Evolutionary conservation across 2,888 invertebrate species (phyloP), one percentile per base, ranked within the genome.

Genomic region (Hypselothyrea guttata): DNA sequence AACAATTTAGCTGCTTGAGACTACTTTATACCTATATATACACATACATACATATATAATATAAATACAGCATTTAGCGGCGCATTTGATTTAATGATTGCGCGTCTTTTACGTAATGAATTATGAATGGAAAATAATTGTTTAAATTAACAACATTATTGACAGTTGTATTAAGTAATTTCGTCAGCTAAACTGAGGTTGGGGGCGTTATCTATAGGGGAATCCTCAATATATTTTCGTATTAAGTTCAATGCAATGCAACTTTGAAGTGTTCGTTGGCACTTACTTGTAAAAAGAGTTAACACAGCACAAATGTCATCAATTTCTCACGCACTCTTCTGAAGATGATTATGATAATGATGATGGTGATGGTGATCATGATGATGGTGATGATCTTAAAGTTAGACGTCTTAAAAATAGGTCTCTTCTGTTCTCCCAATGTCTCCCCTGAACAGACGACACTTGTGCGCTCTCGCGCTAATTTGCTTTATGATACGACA

Each of bases 401-500:
- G n/a, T n/a, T 11, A n/a, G 27, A 27, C 33, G 45, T 55, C 42
- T 64, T 71, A 72, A 52, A 71, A 71, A 71, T 71, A 71, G 69
- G 51, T 18, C 30, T 13, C 5, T 35, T 11, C 16, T 48, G 34
- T 35, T 51, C 64, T 56, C 48, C 45, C 49, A 51, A 38, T 38
- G 33, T 38, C 34, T 35, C 59, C 59, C 47, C 22, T 49, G 5
- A n/a, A 28, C 35, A n/a, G 27, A 44, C 64, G 55, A 51, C 79
- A 79, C 68, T 83, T 75, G 73, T 75, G 61, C 68, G 35, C 53
- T 78, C 77, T 82, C 83, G 68, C 68, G 65, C 79, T 82, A 82
- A 78, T 78, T 78, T 79, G 59, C 75, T 81, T 83, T 75, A 83
- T 79, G 79, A 83, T 67, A 70, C 22, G 63, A 62, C 73, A 63